Evolutionary conservation across 1,140 invertebrate genomes (phyloP), one percentile per base, ranked within the genome.

Genomic region (Campoletis sonorensis): DNA sequence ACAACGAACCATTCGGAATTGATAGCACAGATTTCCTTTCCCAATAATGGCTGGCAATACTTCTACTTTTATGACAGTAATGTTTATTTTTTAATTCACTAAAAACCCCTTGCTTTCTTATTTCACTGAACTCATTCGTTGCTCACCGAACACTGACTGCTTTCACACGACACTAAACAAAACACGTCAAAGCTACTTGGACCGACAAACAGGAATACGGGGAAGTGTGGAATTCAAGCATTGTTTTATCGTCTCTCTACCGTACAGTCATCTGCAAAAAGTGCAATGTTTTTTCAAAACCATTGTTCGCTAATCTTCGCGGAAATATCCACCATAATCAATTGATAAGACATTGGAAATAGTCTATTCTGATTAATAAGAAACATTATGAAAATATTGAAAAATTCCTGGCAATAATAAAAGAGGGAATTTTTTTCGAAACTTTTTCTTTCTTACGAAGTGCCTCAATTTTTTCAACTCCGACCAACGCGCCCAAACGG

Each of bases 1-100:
- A 54, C 51, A 18, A 54, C 51, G 21, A 64, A 64, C 61, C 61
- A 64, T 64, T 64, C 61, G 61, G 61, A 26, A 64, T 26, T 26
- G 61, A 64, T 26, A 23, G 23, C 23, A 16, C 21, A 21, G 54
- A 21, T 54, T 54, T 54, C 18, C 51, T 64, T 64, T 64, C 21
- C 4, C 21, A 23, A 58, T 23, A 58, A 21, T 13, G 40, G 40
- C 40, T 13, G 40, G 40, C 40, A 10, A 33, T 33, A 33, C 30
- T 33, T 13, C 11, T 45, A 11, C 7, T 45, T 45, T 45, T 45
- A 45, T 45, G 5, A 11, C 13, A 45, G n/a, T 54, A 54, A 4
- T 54, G 1, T 54, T 54, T 54, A 8, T 54, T 54, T 54, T 54
- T 45, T 11, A 5, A 45, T 45, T 45, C 40, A 45, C 40, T 11